A percentile compares a stretch with the other conserved stretches of the same genome.
Conservation (phyloP, 2,888 invertebrate genomes). For the Neocrepidodera transversa region DNA sequence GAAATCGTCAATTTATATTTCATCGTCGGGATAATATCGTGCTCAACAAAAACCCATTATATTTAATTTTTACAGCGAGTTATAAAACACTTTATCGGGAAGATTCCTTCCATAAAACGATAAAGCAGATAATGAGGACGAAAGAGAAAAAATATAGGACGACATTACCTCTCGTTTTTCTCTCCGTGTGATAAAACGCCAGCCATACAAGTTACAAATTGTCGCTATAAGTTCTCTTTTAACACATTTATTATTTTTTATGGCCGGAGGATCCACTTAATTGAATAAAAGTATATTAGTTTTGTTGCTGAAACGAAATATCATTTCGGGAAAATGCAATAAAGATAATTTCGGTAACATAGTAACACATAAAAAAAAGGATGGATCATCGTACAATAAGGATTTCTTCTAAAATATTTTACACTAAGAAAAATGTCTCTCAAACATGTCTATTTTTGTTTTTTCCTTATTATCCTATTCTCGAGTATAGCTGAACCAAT, state of each 20-base stretch:
- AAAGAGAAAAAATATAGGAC: slow-evolving; percentile 22
- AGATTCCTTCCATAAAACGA: slow-evolving; percentile 27
- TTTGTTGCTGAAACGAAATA: neutral
- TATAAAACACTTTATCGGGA: slow-evolving; percentile 28
- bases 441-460: no score
- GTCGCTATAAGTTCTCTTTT: slow-evolving; percentile 24
- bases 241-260: slow-evolving; percentile 26
- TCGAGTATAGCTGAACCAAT: no score
- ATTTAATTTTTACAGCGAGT: slow-evolving; percentile 26
- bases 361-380: no score
- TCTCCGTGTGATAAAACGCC: slow-evolving; percentile 24
- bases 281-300: slow-evolving; percentile 14
- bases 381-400: neutral
- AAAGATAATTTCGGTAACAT: neutral
- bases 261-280: slow-evolving; percentile 4
- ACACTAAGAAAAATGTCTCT: no score
- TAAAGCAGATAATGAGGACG: slow-evolving; percentile 25
- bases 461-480: no score
- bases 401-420: no score
- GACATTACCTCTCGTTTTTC: slow-evolving; percentile 19
- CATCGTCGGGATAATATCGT: slow-evolving; percentile 10
- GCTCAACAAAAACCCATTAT: slow-evolving; percentile 21
- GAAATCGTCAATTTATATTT: slow-evolving; percentile 15
- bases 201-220: slow-evolving; percentile 26
- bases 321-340: neutral